These are phyloP conservation scores for Aporophyla nigra DNA, from an alignment of 2,888 invertebrate species.

Conservation along the genomic window DNA sequence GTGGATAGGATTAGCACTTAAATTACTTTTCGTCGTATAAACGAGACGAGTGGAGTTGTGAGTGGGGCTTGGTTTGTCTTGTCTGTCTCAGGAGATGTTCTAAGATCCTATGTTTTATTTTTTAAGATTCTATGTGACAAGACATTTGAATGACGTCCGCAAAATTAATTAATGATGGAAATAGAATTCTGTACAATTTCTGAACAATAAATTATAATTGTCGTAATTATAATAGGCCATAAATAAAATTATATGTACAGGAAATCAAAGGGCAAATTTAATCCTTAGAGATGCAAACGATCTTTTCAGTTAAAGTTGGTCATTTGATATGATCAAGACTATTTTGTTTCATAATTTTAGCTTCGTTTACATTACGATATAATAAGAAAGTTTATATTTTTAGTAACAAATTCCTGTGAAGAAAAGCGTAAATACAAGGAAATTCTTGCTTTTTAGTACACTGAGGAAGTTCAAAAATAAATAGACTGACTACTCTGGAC, in stretches of 20 bases:
- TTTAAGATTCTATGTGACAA: not conserved
- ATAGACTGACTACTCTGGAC: not conserved
- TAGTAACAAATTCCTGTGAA: not conserved
- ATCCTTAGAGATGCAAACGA: not conserved
- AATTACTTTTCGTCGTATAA: constrained; percentile 20
- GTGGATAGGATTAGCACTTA: constrained; percentile 11
- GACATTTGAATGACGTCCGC: not conserved
- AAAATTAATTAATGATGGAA: not conserved
- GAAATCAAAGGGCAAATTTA: not conserved
- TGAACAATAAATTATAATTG: not conserved
- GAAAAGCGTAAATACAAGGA: not conserved
- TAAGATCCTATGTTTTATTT: not conserved
- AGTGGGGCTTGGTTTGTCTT: not conserved
- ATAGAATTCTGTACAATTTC: not conserved
- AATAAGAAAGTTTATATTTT: not conserved
- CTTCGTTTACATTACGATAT: not conserved
- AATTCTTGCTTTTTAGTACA: not conserved
- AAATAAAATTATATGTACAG: not conserved
- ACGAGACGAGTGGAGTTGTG: not conserved
- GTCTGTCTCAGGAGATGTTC: too few species aligned
- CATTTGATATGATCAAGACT: not conserved
- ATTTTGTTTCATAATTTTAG: not conserved
- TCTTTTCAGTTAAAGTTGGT: not conserved
- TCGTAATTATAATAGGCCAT: not conserved
- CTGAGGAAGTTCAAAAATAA: constrained; percentile 4